Evolutionary conservation across 2,797 vertebrate species (phyloP), one percentile per base, ranked within the genome.

Genomic region (Aselliscus stoliczkanus): DNA sequence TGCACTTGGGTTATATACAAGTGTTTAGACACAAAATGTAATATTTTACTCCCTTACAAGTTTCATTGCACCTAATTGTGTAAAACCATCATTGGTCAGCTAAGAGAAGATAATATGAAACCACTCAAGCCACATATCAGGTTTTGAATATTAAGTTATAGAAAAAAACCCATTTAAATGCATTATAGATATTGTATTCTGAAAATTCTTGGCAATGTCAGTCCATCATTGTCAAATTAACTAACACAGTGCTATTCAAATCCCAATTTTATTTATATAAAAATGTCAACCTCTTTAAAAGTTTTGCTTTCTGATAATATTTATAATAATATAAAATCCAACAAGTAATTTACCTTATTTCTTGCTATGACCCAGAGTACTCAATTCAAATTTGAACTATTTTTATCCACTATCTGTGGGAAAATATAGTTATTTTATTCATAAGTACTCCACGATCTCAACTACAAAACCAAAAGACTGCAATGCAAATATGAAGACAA

Each of bases 291-390:
- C 29, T 88, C 27, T 72, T 70, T 60, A 88, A 54, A 86, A 69
- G 44, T 84, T 82, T 93, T 95, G 34, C 82, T 92, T 76, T 83
- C 92, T 86, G 58, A 84, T 62, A 84, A 72, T 93, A 95, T 92
- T 79, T 88, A 23, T 84, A 97, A 90, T 81, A 83, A 89, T 72
- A 77, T 17, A 91, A 83, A 95, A 83, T 90, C 88, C 90, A 87
- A 47, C 17, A 94, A 89, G 62, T 21, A 73, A 93, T 95, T 95
- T 9, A 87, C 73, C 82, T 94, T 73, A 88, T 72, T 67, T 83
- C 54, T 92, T 75, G 76, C 21, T 94, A 15, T 31, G 70, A 82
- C 25, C 92, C 65, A 67, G 77, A 87, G 58, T 52, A 86, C n/a
- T 82, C 67, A 70, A 31, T 31, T 93, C 11, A 93, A 81, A 82